Percentiles rank a stretch among this genome's conserved stretches.
These are phyloP conservation scores for Danaus melanippus DNA, from an alignment of 1,140 invertebrate species.

Conservation along the genomic window DNA sequence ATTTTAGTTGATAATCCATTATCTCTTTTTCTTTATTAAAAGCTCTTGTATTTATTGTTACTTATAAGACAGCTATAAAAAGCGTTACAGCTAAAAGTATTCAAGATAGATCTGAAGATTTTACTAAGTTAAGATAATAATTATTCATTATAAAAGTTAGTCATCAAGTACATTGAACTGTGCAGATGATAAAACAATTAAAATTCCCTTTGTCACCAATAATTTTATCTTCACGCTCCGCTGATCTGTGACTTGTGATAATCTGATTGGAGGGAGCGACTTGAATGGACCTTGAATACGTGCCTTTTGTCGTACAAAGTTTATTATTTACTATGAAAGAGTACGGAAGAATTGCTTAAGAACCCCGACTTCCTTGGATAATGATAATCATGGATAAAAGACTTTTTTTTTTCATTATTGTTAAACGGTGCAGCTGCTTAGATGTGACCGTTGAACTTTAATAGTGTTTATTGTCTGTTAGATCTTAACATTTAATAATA, in stretches of 20 bases:
- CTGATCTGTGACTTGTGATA: slow-evolving; percentile 47
- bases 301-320: slow-evolving; percentile 22
- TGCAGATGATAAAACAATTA: slow-evolving; percentile 50
- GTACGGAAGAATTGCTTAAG: slow-evolving; percentile 14
- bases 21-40: too few relatives aligned
- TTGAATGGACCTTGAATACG: slow-evolving; percentile 20
- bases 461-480: slow-evolving; percentile 4
- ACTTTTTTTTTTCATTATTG: slow-evolving; percentile 18
- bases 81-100: too few relatives aligned
- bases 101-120: too few relatives aligned
- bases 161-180: slow-evolving; percentile 23
- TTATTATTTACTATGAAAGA: slow-evolving; percentile 23
- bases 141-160: too few relatives aligned
- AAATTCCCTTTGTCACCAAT: slow-evolving; percentile 40
- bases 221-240: slow-evolving; percentile 57
- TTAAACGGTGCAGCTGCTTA: slow-evolving; percentile 20
- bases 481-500: too few relatives aligned
- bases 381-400: slow-evolving; percentile 18
- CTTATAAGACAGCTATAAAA: too few relatives aligned
- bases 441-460: slow-evolving; percentile 15
- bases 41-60: too few relatives aligned
- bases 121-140: too few relatives aligned
- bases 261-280: slow-evolving; percentile 32
- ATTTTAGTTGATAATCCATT: too few relatives aligned
- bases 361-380: slow-evolving; percentile 17